These are phyloP conservation scores for Spongia lamella DNA, from an alignment of 37 sponge, comb jelly and placozoan genomes.

Conservation along the genomic window DNA sequence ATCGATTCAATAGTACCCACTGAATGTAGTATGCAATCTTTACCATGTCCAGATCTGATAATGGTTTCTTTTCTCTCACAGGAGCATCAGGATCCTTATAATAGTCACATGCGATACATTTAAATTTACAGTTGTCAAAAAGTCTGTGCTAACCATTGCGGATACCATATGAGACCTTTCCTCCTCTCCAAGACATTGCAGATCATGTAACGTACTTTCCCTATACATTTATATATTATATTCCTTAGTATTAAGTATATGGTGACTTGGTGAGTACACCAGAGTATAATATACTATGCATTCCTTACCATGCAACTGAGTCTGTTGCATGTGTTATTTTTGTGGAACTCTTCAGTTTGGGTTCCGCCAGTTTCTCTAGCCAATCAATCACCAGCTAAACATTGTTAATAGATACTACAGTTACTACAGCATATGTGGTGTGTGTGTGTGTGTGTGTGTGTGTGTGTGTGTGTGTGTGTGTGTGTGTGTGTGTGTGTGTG, in stretches of 20 bases:
- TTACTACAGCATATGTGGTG: no score
- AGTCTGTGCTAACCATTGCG: background rate
- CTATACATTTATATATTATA: conserved; percentile 2
- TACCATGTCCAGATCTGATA: conserved; percentile 77
- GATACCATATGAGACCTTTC: background rate
- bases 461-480: no score
- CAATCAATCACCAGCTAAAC: conserved; percentile 91
- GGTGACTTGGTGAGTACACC: no score
- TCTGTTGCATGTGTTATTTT: conserved; percentile 71
- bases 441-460: no score
- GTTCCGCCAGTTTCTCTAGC: conserved; percentile 79
- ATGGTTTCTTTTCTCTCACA: conserved; percentile 49
- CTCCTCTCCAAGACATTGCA: conserved; percentile 23
- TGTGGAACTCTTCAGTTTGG: conserved; percentile 43
- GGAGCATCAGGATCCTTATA: conserved; percentile 91
- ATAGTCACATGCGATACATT: no score
- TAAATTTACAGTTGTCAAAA: no score
- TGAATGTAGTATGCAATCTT: background rate
- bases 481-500: no score
- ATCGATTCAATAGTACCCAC: no score
- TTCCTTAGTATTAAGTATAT: background rate
- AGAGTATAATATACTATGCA: background rate
- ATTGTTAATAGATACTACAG: no score
- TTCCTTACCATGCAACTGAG: conserved; percentile 35
- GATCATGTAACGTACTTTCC: conserved; percentile 75